Evolutionary conservation across 2,888 invertebrate genomes (phyloP).

Genomic region (Cactoblastis cactorum): DNA sequence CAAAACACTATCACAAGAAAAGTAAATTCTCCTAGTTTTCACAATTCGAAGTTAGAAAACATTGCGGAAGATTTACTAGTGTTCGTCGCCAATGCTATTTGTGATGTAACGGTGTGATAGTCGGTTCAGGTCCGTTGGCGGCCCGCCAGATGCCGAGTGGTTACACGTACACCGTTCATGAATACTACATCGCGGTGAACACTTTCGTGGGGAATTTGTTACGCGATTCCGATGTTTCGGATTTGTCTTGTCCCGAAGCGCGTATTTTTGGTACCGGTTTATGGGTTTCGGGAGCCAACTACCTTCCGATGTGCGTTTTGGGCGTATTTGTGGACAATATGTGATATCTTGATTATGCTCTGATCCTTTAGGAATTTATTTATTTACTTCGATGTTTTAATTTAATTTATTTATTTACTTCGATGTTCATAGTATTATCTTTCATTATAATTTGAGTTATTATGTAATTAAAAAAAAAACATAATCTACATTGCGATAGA

Average conservation of each 20-base stretch:
- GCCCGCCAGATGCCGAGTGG: conserved; percentile 47
- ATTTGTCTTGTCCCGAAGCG: conserved; percentile 8
- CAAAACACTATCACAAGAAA: not conserved
- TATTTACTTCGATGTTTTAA: not conserved
- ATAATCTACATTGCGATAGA: too few species aligned
- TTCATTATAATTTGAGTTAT: too few species aligned
- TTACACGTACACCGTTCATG: conserved; percentile 39
- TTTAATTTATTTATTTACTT: too few species aligned
- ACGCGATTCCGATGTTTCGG: conserved; percentile 3
- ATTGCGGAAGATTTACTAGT: not conserved
- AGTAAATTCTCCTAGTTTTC: not conserved
- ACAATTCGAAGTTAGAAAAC: not conserved
- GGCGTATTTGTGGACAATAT: not conserved
- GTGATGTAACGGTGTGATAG: conserved; percentile 38
- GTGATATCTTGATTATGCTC: not conserved
- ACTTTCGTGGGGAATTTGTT: conserved; percentile 25
- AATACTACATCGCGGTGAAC: conserved; percentile 36
- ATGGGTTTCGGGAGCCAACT: not conserved
- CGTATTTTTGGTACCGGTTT: conserved; percentile 5
- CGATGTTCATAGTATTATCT: too few species aligned
- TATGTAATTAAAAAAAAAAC: not conserved
- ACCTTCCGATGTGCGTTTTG: not conserved
- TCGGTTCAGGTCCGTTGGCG: conserved; percentile 50
- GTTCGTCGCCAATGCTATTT: not conserved
- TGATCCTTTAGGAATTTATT: not conserved